A percentile compares a stretch with the other conserved stretches of the same genome.
phyloP scores from a whole-genome alignment of 2,888 invertebrate species.

The Strigamia transsilvanica region DNA sequence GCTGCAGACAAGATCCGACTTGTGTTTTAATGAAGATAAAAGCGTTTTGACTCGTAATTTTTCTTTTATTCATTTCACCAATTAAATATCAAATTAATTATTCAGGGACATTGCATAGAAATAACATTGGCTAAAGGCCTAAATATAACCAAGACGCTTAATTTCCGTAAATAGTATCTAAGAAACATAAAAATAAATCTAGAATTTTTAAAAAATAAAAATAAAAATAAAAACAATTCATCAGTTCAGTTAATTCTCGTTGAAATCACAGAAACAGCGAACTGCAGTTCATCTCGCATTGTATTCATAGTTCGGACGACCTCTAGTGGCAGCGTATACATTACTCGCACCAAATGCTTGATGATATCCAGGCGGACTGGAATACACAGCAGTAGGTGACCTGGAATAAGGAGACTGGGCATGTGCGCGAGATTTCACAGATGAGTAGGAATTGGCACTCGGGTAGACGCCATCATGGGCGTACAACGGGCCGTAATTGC shows the following conservation, averaged over 20 bases:
- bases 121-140: background rate
- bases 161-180: slow-evolving; percentile 39
- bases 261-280: background rate
- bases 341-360: slow-evolving; percentile 54
- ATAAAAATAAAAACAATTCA: slow-evolving; percentile 6
- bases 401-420: slow-evolving; percentile 48
- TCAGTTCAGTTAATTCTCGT: too few relatives aligned
- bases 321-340: slow-evolving; percentile 54
- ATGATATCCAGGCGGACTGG: slow-evolving; percentile 54
- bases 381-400: slow-evolving; percentile 56
- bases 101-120: background rate
- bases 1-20: slow-evolving; percentile 13
- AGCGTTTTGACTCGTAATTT: slow-evolving; percentile 5
- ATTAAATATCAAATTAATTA: slow-evolving; percentile 41
- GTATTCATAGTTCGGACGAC: slow-evolving; percentile 57
- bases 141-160: slow-evolving; percentile 17
- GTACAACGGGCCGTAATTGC: slow-evolving; percentile 74
- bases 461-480: slow-evolving; percentile 59
- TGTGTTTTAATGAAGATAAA: slow-evolving; percentile 40
- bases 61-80: background rate
- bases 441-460: slow-evolving; percentile 61
- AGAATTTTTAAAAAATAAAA: slow-evolving; percentile 24
- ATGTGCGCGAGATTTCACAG: slow-evolving; percentile 55
- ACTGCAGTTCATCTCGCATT: slow-evolving; percentile 54
- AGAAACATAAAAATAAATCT: background rate